Base-by-base conservation (phyloP, 2,797 vertebrate genomes). In the Xyrichtys novacula region DNA sequence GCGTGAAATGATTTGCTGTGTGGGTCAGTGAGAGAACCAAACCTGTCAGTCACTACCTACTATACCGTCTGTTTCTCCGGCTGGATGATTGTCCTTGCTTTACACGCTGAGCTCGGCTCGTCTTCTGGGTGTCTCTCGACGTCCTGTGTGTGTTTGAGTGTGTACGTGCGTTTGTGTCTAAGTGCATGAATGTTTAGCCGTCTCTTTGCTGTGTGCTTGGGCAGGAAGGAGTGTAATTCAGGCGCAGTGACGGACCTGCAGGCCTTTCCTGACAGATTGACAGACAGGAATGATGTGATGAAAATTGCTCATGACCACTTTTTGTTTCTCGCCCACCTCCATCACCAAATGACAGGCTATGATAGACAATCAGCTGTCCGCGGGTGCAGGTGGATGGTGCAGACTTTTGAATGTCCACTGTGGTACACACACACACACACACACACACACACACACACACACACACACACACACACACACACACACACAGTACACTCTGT, bases 21-120 rank as follows among this genome's bases (percentile, higher is more conserved):
- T 62, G 74, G 72, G 83, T 86, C 84, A 78, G 65, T 39, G 10
- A 57, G 40, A 73, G 76, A 87, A 55, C 60, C 52, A 60, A 68
- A 84, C 52, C 85, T 78, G 81, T 82, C 83, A 84, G 40, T 89
- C 85, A 48, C 67, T 26, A 54, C 55, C 65, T 42, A 31, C n/a
- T n/a, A n/a, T n/a, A n/a, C 22, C 54, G 43, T 71, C 61, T 54
- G 52, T 73, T 80, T 73, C 43, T 71, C 56, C 58, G 54, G 15
- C 50, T 42, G 26, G 54, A 66, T 59, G 71, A 71, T 59, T 70
- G 46, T 70, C 54, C 50, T 38, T 12, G 44, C 36, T 63, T 66
- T 48, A 62, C 74, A 65, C 55, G 59, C 63, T 39, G 46, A 74
- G 57, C 50, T 50, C 9, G 1, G 31, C 48, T 19, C 2, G 23